Conservation (phyloP, 2,113 vertebrate genomes). For the Strigops habroptila region DNA sequence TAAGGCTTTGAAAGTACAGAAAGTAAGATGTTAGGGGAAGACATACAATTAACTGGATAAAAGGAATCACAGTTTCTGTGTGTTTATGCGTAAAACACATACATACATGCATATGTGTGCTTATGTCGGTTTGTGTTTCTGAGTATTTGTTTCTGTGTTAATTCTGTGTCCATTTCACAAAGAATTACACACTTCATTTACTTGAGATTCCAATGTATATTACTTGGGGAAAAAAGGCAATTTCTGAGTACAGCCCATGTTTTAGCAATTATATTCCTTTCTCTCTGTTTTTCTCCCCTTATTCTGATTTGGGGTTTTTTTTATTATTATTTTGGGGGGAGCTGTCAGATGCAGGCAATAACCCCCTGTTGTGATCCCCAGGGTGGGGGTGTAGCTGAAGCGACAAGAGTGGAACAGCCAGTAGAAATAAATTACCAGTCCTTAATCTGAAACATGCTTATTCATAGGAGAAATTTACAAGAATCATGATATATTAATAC, state of each 20-base stretch:
- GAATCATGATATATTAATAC: background rate
- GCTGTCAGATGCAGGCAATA: background rate
- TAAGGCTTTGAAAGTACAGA: background rate
- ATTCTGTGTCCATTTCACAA: slow-evolving; percentile 34
- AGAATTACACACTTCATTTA: slow-evolving; percentile 49
- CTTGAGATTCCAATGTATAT: slow-evolving; percentile 59
- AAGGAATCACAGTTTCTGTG: background rate
- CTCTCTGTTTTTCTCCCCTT: background rate
- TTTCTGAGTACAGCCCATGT: background rate
- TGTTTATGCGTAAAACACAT: background rate
- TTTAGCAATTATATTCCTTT: slow-evolving; percentile 54
- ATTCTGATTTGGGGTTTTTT: background rate
- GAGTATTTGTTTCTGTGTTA: slow-evolving; percentile 30
- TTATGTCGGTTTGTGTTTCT: background rate
- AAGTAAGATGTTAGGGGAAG: background rate
- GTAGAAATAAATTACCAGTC: background rate
- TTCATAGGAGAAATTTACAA: background rate
- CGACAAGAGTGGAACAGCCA: background rate
- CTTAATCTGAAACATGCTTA: background rate
- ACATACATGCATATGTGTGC: background rate
- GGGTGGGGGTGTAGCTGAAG: background rate
- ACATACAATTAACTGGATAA: background rate
- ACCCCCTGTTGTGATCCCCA: background rate
- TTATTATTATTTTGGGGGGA: background rate
- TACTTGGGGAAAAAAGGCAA: background rate